Evolutionary conservation across 2,888 invertebrate species (phyloP), one percentile per base, ranked within the genome.

Genomic region (Pardosa pseudoannulata): DNA sequence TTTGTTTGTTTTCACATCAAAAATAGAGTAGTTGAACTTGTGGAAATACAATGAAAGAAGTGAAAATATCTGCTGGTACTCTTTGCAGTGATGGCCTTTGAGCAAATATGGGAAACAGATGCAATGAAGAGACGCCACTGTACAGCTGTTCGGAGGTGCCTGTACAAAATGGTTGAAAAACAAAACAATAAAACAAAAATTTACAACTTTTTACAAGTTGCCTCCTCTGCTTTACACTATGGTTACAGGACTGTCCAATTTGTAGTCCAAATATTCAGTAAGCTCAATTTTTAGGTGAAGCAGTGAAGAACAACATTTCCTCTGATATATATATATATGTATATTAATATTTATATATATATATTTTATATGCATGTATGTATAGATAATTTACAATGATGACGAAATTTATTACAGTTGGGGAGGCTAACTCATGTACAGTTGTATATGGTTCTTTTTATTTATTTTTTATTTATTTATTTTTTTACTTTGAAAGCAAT

Each of bases 1-100:
- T n/a, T n/a, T n/a, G n/a, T n/a, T n/a, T n/a, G 65, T 87, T 87
- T 87, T 87, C 87, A 87, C 87, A 87, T 87, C 87, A 87, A 87
- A 87, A 87, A 87, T 87, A 87, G 81, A 87, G 78, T 82, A 87
- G 87, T 82, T 87, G 87, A 80, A 86, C 85, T 86, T 86, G 87
- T 80, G 80, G 81, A 78, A 78, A 87, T 87, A 81, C 87, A 87
- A 81, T 87, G 87, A 87, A 87, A 87, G 87, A 87, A 87, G 87
- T 87, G 87, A 87, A 87, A 87, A 87, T 87, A 82, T 87, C 82
- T 87, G 81, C 82, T 82, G 81, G 76, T 87, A 87, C 82, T 82
- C 82, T 87, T 87, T 78, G 87, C 87, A 87, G 78, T 79, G 82
- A 87, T 82, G 82, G 87, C 82, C 64, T 87, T 87, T 87, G 87